Evolutionary conservation across 2,888 invertebrate genomes (phyloP), one percentile per base, ranked within the genome.

Genomic region (Pristionchus fissidentatus): DNA sequence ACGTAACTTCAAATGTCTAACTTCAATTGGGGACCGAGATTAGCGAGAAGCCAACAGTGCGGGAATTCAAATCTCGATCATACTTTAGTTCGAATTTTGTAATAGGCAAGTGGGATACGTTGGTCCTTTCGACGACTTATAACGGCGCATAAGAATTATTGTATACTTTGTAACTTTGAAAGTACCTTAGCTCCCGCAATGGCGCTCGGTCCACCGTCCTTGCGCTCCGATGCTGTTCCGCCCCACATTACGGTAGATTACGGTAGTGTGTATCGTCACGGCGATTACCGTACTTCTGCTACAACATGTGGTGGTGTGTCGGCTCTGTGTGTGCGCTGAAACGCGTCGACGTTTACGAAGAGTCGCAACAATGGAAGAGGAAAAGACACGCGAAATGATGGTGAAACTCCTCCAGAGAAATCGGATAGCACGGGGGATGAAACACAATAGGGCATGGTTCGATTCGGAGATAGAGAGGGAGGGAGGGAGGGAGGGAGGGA

Each of bases 191-290:
- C 29, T 29, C 75, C 75, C 0, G 75, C 75, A 41, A 46, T 43
- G 46, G 41, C 49, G 29, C 46, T 46, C 41, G 80, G 80, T 1
- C 80, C 80, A 29, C 80, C 80, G 46, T 81, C 80, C 62, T 81
- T 81, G 29, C 80, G 41, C 60, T 62, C 60, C 46, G 80, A 60
- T 62, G 80, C 60, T n/a, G 60, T 62, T 13, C 80, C 80, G 22
- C 80, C 80, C 80, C 80, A 81, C 80, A 81, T 81, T n/a, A 5
- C 2, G 7, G 1, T 15, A 26, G 41, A 41, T 70, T 35, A 38
- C 62, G 26, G 38, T 66, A 43, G 46, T 73, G 73, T 73, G 49
- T 49, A 77, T 32, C 49, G 19, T 49, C 10, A 10, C 10, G 49
- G 49, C 10, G 10, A 10, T 15, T 10, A 13, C 75, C 49, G 46